Evolutionary conservation across 2,113 vertebrate genomes (phyloP).

Genomic region (Falco punctatus): DNA sequence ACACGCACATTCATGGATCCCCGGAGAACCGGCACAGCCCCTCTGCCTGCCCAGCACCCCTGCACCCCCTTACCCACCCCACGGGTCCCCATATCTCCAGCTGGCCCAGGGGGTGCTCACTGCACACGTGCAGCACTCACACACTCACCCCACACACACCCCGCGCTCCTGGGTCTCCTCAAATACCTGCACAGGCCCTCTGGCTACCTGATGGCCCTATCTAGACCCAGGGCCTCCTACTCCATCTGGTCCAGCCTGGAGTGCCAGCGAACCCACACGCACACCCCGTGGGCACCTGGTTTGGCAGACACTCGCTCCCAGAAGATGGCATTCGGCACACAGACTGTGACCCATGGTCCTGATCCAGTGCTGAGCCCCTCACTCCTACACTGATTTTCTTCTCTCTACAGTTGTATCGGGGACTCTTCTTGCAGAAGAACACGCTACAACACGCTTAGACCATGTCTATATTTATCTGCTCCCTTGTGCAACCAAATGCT

Average conservation of each 20-base stretch:
- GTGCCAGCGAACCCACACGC: not conserved
- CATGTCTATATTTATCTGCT: not conserved
- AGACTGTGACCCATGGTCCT: accelerated
- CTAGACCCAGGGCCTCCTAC: accelerated
- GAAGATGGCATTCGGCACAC: accelerated
- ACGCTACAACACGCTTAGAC: not conserved
- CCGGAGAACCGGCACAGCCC: accelerated
- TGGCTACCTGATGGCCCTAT: accelerated
- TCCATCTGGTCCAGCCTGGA: not conserved
- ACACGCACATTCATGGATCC: accelerated
- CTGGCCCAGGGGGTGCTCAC: accelerated
- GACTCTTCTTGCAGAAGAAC: not conserved
- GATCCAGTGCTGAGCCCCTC: not conserved
- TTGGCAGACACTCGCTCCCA: not conserved
- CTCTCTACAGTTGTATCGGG: not conserved
- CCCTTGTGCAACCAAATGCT: not conserved
- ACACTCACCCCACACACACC: not conserved
- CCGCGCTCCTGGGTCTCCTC: accelerated
- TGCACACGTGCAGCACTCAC: not conserved
- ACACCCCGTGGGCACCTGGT: accelerated
- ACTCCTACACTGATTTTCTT: not conserved
- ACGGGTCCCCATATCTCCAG: accelerated
- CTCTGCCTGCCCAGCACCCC: accelerated
- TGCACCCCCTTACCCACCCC: accelerated
- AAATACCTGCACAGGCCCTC: accelerated